Conservation (phyloP, 2,888 invertebrate genomes). For the Glomeris marginata region DNA sequence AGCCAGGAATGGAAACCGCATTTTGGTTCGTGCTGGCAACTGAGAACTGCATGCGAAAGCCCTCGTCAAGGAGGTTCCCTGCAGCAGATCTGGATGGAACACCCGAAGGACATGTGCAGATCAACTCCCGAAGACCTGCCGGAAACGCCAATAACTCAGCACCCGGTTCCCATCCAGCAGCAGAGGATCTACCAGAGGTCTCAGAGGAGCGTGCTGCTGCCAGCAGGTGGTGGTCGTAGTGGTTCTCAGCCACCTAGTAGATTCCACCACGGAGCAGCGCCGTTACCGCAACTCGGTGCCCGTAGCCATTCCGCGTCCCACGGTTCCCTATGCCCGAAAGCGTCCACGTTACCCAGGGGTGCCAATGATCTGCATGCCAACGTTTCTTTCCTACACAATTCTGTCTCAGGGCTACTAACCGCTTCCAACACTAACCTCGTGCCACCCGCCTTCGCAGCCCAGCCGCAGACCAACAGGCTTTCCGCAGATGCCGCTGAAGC, state of each 20-base stretch:
- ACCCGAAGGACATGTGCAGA: neutral
- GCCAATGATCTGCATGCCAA: constrained; percentile 12
- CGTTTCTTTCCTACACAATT: constrained; percentile 15
- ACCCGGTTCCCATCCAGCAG: neutral
- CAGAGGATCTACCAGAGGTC: neutral
- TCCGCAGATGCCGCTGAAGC: neutral
- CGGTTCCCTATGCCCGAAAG: constrained; percentile 4
- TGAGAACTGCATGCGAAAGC: too few relatives aligned
- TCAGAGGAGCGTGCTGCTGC: neutral
- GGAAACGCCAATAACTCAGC: too few relatives aligned
- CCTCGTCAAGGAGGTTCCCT: neutral
- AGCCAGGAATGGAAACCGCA: too few relatives aligned
- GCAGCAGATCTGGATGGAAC: neutral
- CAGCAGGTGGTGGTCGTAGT: constrained; percentile 1
- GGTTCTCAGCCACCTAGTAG: constrained; percentile 1
- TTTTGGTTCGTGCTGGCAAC: too few relatives aligned
- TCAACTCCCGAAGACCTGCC: neutral
- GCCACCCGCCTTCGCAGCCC: constrained; percentile 8
- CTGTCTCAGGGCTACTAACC: neutral
- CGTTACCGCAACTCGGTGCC: neutral
- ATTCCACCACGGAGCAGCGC: neutral
- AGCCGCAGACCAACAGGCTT: neutral
- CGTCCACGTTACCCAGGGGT: constrained; percentile 14
- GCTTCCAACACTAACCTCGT: constrained; percentile 6
- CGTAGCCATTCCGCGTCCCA: neutral